Evolutionary conservation across 1,140 invertebrate genomes (phyloP), one percentile per base, ranked within the genome.

Genomic region (Cyclina sinensis): DNA sequence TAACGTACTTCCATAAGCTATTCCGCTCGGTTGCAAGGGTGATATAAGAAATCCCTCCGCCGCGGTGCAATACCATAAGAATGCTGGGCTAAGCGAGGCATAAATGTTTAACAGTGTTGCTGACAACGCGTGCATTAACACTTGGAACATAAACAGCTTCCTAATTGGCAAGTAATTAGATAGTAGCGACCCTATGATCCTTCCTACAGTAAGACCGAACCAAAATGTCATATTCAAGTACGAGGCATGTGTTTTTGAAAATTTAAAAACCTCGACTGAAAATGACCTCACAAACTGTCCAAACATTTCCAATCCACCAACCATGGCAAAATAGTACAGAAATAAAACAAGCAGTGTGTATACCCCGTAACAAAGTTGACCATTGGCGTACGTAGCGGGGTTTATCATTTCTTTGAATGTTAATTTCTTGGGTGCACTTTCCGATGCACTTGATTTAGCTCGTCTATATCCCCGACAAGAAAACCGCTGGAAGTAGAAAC

Each of bases 381-480:
- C 81, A 57, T 84, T 73, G 68, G 81, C 62, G n/a, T 84, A 84
- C 7, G 81, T 84, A 0, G 62, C 81, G 7, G 81, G 81, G 30
- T 84, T 84, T 3, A 84, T 73, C 81, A 84, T 84, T 59, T 82
- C 57, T n/a, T 51, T 73, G n/a, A 86, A 62, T 7, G 68, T 59
- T 27, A 54, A 39, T 37, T 76, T 86, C 37, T 62, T 73, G 12
- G 21, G 3, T 24, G 18, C 30, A 32, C 21, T 24, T 24, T 68
- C n/a, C 16, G 35, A 51, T n/a, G 32, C 18, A 5, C 37, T 35
- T n/a, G 81, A 32, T 48, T 54, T 48, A 35, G 73, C 46, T 2
- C 24, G 39, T 35, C 24, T 73, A 46, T 86, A 59, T 32, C 39
- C 68, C 21, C 35, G 39, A 27, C 43, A 51, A 18, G 48, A 81